phyloP scores from a whole-genome alignment of 2,797 vertebrate species.

The Pangasius sanitwongsei region DNA sequence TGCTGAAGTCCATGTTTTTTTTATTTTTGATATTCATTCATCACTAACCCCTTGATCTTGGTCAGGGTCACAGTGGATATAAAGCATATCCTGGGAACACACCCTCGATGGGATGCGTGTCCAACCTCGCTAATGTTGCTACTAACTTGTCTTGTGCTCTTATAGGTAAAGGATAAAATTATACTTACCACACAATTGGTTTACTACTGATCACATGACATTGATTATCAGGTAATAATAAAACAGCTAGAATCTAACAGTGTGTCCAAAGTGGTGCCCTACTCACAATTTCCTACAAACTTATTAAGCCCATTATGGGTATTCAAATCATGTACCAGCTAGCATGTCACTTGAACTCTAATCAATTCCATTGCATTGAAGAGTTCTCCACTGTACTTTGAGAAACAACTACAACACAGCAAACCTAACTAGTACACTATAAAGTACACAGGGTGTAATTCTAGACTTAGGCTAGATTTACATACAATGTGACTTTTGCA shows the following conservation, averaged over 20 bases:
- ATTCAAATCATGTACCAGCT: neutral
- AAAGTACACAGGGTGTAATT: neutral
- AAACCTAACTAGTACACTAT: neutral
- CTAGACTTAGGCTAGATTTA: neutral
- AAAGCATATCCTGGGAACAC: neutral
- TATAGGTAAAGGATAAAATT: neutral
- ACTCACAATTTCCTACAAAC: neutral
- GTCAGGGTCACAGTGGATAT: neutral
- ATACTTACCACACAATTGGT: neutral
- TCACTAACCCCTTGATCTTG: neutral
- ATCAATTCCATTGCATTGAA: neutral
- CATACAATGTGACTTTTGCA: neutral
- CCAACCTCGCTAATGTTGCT: neutral
- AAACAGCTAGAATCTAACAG: neutral
- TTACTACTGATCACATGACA: neutral
- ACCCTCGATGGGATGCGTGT: neutral
- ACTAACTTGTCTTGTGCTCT: neutral
- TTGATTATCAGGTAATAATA: neutral
- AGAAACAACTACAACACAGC: neutral
- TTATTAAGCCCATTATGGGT: neutral
- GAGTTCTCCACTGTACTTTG: neutral
- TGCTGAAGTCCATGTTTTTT: neutral
- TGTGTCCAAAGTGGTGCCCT: neutral
- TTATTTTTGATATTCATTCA: neutral
- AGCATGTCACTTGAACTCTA: neutral